Base-by-base conservation (phyloP, 2,113 vertebrate species). In the Trichechus manatus region DNA sequence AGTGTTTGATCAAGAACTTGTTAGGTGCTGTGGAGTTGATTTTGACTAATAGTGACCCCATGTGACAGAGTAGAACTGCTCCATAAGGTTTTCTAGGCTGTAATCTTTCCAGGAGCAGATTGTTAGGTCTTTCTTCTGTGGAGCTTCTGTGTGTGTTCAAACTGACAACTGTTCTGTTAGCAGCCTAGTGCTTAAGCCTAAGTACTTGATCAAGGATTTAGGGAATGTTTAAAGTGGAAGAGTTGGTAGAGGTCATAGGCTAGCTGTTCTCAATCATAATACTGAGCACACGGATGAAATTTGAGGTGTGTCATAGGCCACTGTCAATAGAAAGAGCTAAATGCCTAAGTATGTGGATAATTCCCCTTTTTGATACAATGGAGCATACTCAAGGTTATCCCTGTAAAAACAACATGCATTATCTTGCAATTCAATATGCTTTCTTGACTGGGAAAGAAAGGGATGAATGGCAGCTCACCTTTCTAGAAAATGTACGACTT, bases 321-420 rank as follows among this genome's bases (percentile, higher is more conserved):
- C 31, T 86, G 22, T 75, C 61, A 86, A 36, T 64, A 47, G 80
- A 89, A 94, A 42, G 22, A 44, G 17, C 68, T 68, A 89, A 88
- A 61, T 80, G 20, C 9, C 50, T 50, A 91, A 89, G 3, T 44
- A 22, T n/a, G 74, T 79, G 66, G 9, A 10, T 68, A 56, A 77
- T 56, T 85, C 22, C 23, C 29, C 39, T 36, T 75, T 92, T 96
- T 81, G 64, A 87, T 81, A 63, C 33, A 89, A 36, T 64, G 87
- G 29, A 66, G 20, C 25, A 86, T 79, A 75, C 82, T 89, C 63
- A 83, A 72, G 4, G 14, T 70, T 81, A 77, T 33, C n/a, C 80
- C 23, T 50, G 33, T 36, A 70, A 88, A 84, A 88, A 78, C 31
- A 89, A 50, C 5, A 72, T 1, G 50, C 19, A 22, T 68, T 92